Base-by-base conservation (phyloP, 2,113 vertebrate genomes). In the Poecile atricapillus region DNA sequence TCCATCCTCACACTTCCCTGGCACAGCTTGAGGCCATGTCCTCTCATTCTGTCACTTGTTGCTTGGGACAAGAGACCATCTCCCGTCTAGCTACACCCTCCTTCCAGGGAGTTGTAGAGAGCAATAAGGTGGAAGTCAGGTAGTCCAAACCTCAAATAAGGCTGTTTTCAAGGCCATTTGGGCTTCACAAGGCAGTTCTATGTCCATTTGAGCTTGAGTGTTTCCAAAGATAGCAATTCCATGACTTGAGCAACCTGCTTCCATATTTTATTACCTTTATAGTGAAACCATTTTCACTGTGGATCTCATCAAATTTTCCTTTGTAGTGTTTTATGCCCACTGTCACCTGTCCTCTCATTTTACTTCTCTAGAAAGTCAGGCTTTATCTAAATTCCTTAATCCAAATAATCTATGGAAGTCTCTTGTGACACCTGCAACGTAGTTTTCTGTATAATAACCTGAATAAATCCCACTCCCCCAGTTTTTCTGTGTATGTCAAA, bases 401-500 rank as follows among this genome's bases (percentile, higher is more conserved):
- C 5, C 20, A 25, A 23, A 2, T 21, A 39, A 28, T 39, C 15
- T 16, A 7, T 49, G 22, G 22, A 82, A 41, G 8, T 47, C 10
- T 71, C 10, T 25, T 46, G 2, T 14, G 7, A 43, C 37, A 53
- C 43, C 31, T 70, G 4, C 6, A 22, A 3, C 0, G 0, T 27
- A 24, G 10, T 15, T 56, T 90, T 59, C 16, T 64, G 60, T 76
- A 21, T 21, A 59, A 43, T 25, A 39, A 14, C 18, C 10, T 74
- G 20, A 27, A 50, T 17, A 80, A 71, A 37, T 3, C 15, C 15
- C 10, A 19, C 6, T 62, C 3, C 6, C 5, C 21, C 67, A 71
- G 10, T 4, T 24, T 55, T 4, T n/a, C 6, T 27, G 12, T 30
- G 1, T 17, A 41, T 55, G 23, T 47, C 35, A 25, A 9, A 7